Percentiles rank a stretch among this genome's conserved stretches.
Evolutionary conservation across 2,113 vertebrate species (phyloP).

Genomic region (Microcebus lehilahytsara): DNA sequence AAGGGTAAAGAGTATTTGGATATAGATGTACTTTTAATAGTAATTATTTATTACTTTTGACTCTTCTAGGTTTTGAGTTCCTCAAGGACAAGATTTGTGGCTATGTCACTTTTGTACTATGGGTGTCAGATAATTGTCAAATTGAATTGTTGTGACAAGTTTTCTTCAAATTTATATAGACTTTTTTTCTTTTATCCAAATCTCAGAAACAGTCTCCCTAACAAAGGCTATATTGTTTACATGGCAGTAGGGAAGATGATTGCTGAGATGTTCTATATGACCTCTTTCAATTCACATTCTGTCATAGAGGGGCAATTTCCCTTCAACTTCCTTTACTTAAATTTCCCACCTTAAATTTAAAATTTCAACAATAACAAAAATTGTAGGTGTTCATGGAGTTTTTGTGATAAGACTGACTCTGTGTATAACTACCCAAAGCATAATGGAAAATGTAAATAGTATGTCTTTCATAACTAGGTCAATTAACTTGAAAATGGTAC

Average conservation of each 20-base stretch:
- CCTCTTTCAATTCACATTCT: not conserved
- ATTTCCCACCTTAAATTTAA: not conserved
- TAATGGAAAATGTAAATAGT: slow-evolving; percentile 78
- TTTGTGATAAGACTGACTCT: not conserved
- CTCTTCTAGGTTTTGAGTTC: not conserved
- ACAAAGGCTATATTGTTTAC: not conserved
- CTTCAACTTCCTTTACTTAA: not conserved
- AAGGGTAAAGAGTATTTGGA: not conserved
- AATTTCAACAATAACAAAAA: not conserved
- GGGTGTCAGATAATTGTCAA: not conserved
- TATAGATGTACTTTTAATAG: not conserved
- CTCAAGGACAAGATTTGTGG: not conserved
- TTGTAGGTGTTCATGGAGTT: not conserved
- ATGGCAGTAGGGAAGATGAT: not conserved
- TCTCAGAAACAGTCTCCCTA: not conserved
- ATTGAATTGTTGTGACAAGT: not conserved
- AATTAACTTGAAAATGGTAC: slow-evolving; percentile 76
- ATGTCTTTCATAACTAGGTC: slow-evolving; percentile 78
- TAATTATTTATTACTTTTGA: not conserved
- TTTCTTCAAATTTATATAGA: not conserved
- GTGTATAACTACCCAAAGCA: slow-evolving; percentile 71
- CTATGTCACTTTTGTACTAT: not conserved
- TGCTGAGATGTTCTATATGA: not conserved
- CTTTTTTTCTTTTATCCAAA: not conserved
- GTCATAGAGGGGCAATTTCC: not conserved